Evolutionary conservation across 2,797 vertebrate genomes (phyloP), one percentile per base, ranked within the genome.

Genomic region (Scleropages formosus): DNA sequence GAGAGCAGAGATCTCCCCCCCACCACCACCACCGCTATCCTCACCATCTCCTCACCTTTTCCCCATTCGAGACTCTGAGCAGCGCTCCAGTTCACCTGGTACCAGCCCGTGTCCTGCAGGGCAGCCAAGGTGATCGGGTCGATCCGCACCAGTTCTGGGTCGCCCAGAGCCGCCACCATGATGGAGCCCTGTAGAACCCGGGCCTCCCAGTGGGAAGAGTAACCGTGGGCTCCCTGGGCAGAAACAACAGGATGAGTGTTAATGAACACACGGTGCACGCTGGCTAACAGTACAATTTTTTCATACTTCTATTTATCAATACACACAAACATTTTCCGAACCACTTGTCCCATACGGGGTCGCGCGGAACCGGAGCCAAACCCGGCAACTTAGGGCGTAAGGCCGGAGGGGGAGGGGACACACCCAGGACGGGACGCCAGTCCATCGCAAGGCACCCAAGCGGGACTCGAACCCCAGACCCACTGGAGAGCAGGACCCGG

Each of bases 161-260:
- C 88, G 13, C 78, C 80, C 0, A 94, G 87, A 60, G 74, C 81
- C 1, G 94, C 87, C 0, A 86, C 75, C 93, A 95, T 94, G 77
- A 95, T 88, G 73, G 93, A 96, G 0, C 93, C 92, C 78, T 87
- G 92, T 62, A 96, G 79, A 59, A 95, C 65, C 8, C 93, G 84
- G 78, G 93, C 85, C 87, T 96, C 94, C 95, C 94, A 95, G 80
- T 95, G 95, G 26, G 93, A 95, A 24, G 95, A 95, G n/a, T 78
- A 44, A 4, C 80, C 78, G 26, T 75, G 75, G 7, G 77, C 53
- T 74, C 78, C 71, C 4, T 44, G 83, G 20, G 80, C 88, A 79
- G 49, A n/a, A 78, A 12, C 15, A 49, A 44, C 20, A 31, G 22
- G 18, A n/a, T 20, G 20, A 61, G 69, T 12, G 18, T 8, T 22